Percentiles rank a stretch among this genome's conserved stretches.
Conservation (phyloP, 1,140 invertebrate genomes). For the Pseudomyrmex cubaensis region DNA sequence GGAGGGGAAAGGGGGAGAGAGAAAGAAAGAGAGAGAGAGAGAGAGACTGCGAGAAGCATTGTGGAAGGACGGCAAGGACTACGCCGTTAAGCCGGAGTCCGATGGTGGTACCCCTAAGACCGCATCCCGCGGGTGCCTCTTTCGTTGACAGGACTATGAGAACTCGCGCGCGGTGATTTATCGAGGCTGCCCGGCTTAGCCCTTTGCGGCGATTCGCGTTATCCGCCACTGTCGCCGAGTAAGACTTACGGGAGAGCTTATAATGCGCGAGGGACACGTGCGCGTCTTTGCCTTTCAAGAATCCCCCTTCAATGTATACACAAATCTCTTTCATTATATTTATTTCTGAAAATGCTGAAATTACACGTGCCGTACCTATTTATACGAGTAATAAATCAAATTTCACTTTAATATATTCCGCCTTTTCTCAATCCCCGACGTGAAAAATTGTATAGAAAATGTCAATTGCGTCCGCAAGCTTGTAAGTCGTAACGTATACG, state of each 20-base stretch:
- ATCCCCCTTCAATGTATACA: not conserved
- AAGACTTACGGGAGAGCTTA: slow-evolving; percentile 65
- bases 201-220: slow-evolving; percentile 73
- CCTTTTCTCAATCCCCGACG: too few species aligned
- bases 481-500: too few species aligned
- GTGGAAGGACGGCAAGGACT: slow-evolving; percentile 58
- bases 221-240: slow-evolving; percentile 57
- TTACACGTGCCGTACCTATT: too few species aligned
- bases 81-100: slow-evolving; percentile 66
- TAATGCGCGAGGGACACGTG: slow-evolving; percentile 39
- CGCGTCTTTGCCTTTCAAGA: not conserved
- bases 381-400: too few species aligned
- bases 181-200: slow-evolving; percentile 69
- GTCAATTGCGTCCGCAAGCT: too few species aligned
- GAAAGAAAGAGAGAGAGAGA: not conserved
- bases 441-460: not conserved
- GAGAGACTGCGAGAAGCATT: slow-evolving; percentile 4
- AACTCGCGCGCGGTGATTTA: slow-evolving; percentile 74
- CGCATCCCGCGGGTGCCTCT: slow-evolving; percentile 71
- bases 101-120: slow-evolving; percentile 66
- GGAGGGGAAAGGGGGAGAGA: not conserved
- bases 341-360: not conserved
- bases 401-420: too few species aligned
- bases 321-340: not conserved
- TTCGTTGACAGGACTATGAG: slow-evolving; percentile 75